These are phyloP conservation scores for Sebastes cheni DNA, from an alignment of 2,797 vertebrate genomes.

Conservation along the genomic window DNA sequence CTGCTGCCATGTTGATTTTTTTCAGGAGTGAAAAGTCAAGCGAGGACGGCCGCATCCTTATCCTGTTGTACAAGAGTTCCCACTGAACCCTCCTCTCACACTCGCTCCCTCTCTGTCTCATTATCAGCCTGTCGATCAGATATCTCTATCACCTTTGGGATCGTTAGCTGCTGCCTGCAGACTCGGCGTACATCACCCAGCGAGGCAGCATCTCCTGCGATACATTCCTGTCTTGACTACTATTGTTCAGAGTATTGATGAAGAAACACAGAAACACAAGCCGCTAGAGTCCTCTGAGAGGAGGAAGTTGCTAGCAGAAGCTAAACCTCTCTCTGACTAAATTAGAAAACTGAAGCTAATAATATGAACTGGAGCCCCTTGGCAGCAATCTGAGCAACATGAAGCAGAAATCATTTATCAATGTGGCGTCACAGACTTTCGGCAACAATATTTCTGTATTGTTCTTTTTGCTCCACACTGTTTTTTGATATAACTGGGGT, in stretches of 20 bases:
- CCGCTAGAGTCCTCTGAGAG: conserved; percentile 1
- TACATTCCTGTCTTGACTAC: conserved; percentile 13
- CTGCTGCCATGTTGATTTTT: conserved; percentile 67
- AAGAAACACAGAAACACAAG: conserved; percentile 13
- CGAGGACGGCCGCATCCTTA: conserved; percentile 57
- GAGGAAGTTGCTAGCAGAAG: neutral
- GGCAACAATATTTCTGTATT: neutral
- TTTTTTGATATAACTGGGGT: neutral
- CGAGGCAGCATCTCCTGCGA: conserved; percentile 29
- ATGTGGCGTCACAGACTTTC: neutral
- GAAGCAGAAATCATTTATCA: conserved; percentile 17
- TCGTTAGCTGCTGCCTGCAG: conserved; percentile 61
- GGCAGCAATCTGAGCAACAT: conserved; percentile 13
- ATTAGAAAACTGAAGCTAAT: conserved; percentile 25
- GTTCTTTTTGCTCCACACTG: neutral
- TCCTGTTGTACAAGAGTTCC: conserved; percentile 62
- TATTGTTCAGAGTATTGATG: conserved; percentile 15
- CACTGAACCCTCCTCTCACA: conserved; percentile 55
- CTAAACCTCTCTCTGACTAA: conserved; percentile 11
- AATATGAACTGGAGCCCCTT: neutral
- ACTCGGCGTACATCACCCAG: conserved; percentile 31
- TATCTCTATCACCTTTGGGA: conserved; percentile 70
- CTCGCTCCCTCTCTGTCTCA: conserved; percentile 65
- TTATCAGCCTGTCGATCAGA: conserved; percentile 70
- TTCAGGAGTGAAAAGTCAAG: conserved; percentile 65